Base-by-base conservation (phyloP, 2,888 invertebrate genomes). In the Plagiodera versicolora region DNA sequence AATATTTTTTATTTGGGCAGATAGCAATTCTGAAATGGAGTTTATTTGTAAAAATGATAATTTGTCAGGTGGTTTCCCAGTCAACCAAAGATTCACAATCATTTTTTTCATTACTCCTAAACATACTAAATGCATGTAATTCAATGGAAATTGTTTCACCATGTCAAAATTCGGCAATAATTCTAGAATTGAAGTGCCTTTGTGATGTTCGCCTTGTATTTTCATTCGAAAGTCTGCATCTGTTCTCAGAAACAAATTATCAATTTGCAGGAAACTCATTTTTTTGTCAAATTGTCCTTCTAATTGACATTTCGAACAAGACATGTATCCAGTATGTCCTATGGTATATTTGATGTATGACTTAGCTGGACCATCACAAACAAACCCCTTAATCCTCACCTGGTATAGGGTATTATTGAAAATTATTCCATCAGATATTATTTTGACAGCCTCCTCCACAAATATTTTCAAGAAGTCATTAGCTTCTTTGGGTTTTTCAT, bases 361-460 rank as follows among this genome's bases (percentile, higher is more conserved):
- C 39, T 61, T 67, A 1, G 70, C 70, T 3, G 69, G 69, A 16
- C 64, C 61, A 63, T 69, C 69, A 56, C 63, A 57, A 64, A 70
- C 50, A 46, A 60, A 61, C 18, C 64, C 60, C 39, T 65, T 58
- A 56, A 67, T 58, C 61, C 56, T 44, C 9, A 66, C 28, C 0
- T 14, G 20, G 51, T 52, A 56, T 6, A 19, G 49, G 19, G 32
- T 47, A 44, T 30, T 56, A 11, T 47, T 49, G 32, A 57, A 35
- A 50, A 28, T 11, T 49, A 64, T 45, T 47, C 64, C 64, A 47
- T 58, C 52, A 19, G 39, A 16, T 32, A 47, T 32, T 51, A 60
- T 44, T 14, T 19, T 16, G 18, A 47, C n/a, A 39, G 53, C 60
- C 53, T 63, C 60, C 44, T 52, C 28, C 35, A 60, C 56, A 63